Conservation (phyloP, 2,797 vertebrate genomes). For the Balearica regulorum region DNA sequence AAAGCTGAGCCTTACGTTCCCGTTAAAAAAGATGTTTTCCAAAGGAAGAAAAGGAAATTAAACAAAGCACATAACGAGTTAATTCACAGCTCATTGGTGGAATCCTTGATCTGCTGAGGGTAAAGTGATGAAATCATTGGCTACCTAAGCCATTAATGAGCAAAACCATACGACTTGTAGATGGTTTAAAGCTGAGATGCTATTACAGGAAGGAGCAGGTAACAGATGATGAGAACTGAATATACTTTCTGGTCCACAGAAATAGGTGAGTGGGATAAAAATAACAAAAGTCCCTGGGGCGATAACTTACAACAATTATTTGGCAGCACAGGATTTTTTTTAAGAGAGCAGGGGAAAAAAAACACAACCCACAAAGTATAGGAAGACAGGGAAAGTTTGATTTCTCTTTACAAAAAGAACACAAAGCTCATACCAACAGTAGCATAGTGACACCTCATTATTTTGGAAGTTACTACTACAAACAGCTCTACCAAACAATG, state of each 20-base stretch:
- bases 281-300: neutral
- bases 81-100: neutral
- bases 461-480: slow-evolving; percentile 39
- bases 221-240: neutral
- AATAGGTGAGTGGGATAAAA: neutral
- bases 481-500: slow-evolving; percentile 1
- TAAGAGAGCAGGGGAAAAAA: neutral
- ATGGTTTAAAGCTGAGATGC: neutral
- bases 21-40: neutral
- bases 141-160: slow-evolving; percentile 20
- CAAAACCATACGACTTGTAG: neutral
- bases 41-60: neutral
- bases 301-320: slow-evolving; percentile 16
- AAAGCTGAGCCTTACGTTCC: neutral
- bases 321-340: neutral
- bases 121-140: slow-evolving; percentile 51
- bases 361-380: neutral
- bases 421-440: neutral
- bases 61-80: neutral
- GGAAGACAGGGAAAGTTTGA: neutral
- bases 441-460: slow-evolving; percentile 41
- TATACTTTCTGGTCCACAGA: neutral
- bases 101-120: slow-evolving; percentile 24
- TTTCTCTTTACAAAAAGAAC: slow-evolving; percentile 8
- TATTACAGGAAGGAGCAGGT: neutral